Percentiles rank a stretch among this genome's conserved stretches.
These are phyloP conservation scores for Sabatieria punctata DNA, from an alignment of 2,888 invertebrate genomes.

Conservation along the genomic window DNA sequence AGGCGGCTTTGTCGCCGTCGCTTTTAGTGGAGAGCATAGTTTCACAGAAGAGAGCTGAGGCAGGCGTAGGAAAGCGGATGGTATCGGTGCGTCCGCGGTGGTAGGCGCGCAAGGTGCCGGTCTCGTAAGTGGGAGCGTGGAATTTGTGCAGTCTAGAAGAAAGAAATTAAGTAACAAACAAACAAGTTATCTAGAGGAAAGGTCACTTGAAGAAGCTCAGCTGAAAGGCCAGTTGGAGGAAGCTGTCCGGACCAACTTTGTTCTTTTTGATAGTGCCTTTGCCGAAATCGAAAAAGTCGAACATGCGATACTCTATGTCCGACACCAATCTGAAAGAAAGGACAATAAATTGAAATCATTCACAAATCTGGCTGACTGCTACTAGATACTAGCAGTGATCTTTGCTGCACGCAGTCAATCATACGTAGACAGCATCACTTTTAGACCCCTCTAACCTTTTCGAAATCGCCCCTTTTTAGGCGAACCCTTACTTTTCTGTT, in stretches of 20 bases:
- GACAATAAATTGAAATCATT: too few species aligned
- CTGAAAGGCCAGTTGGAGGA: slow-evolving; percentile 30
- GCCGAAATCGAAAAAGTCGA: slow-evolving; percentile 37
- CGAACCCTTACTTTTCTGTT: too few species aligned
- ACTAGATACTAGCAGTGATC: too few species aligned
- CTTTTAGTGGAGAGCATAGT: too few species aligned
- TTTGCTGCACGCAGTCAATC: too few species aligned
- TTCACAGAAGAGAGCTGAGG: slow-evolving; percentile 58
- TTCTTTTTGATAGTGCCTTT: slow-evolving; percentile 39
- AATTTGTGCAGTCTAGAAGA: too few species aligned
- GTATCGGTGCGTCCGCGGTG: slow-evolving; percentile 77
- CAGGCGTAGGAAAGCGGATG: slow-evolving; percentile 70
- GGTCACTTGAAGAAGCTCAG: slow-evolving; percentile 48
- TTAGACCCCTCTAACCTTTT: too few species aligned
- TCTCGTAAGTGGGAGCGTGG: slow-evolving; percentile 82
- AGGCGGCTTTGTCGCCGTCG: too few species aligned
- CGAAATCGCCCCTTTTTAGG: too few species aligned
- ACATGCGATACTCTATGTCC: slow-evolving; percentile 36
- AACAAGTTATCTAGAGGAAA: background rate
- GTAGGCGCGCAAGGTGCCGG: slow-evolving; percentile 68
- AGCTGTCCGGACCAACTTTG: slow-evolving; percentile 40
- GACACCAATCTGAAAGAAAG: slow-evolving; percentile 31
- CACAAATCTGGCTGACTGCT: too few species aligned
- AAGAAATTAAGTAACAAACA: background rate
- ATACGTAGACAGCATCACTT: too few species aligned